phyloP scores from a whole-genome alignment of 1,140 invertebrate species.

The Monomorium pharaonis region DNA sequence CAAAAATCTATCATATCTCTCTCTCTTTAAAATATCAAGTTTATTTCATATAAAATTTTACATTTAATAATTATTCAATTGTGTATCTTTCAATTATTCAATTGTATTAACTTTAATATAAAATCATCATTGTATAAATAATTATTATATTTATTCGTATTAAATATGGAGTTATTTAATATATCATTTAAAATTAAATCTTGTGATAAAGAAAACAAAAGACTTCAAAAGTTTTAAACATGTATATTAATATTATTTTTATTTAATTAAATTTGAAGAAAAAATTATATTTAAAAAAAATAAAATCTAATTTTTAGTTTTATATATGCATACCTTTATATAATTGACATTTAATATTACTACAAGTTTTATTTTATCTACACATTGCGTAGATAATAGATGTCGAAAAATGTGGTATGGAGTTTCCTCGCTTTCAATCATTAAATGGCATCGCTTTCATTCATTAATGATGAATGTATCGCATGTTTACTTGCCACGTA shows the following conservation, averaged over 20 bases:
- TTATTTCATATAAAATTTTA: background rate
- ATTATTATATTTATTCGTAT: background rate
- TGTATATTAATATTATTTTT: background rate
- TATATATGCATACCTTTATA: background rate
- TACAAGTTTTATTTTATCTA: background rate
- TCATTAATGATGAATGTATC: slow-evolving; percentile 24
- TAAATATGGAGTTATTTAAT: background rate
- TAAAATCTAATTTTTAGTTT: slow-evolving; percentile 4
- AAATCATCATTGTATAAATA: background rate
- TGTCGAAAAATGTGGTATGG: background rate
- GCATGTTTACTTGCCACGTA: background rate
- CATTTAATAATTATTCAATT: background rate
- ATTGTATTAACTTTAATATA: too few species aligned
- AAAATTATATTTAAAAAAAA: background rate
- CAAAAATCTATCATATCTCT: background rate
- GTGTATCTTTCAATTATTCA: too few species aligned
- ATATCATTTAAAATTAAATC: background rate
- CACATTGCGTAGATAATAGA: background rate
- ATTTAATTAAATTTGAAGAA: background rate
- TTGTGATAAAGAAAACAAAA: background rate
- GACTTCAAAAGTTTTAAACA: background rate
- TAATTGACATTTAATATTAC: background rate
- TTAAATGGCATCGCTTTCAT: slow-evolving; percentile 3
- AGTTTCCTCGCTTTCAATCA: slow-evolving; percentile 30
- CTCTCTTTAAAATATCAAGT: background rate